Base-by-base conservation (phyloP, 2,888 invertebrate genomes). In the Zygothrica quintamaculata region DNA sequence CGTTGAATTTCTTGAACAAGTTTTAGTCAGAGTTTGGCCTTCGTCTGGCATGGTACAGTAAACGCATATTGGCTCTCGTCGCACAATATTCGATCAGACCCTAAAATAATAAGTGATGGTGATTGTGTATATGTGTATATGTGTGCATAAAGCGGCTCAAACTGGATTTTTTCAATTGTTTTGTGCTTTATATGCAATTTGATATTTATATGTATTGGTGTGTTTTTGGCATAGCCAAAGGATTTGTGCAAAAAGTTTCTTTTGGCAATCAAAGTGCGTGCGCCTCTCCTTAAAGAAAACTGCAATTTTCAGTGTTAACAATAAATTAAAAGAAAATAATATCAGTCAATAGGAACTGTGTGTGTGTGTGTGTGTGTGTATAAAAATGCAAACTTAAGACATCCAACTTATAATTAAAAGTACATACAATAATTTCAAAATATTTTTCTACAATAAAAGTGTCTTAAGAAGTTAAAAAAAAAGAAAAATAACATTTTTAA, bases 21-120 rank as follows among this genome's bases (percentile, higher is more conserved):
- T 89, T 90, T 88, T 86, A 91, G 91, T 91, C 89, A 88, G 89
- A 90, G 90, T 89, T 90, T 90, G 90, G 90, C 90, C 90, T 90
- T 90, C 90, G 89, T 88, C 77, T 88, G 87, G 90, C 87, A 88
- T 89, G 90, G 90, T 91, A 90, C 87, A 88, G 88, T 90, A 84
- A 85, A 77, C 88, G 89, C 73, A 69, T 77, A 3, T 22, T 57
- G 58, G 57, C 48, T 57, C 53, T 59, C 59, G 74, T 13, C 47
- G 65, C 65, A 40, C 76, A 59, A 44, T 50, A 53, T 55, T 50
- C 65, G 57, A 65, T 48, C 40, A 55, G 65, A 58, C 51, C 47
- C 43, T 65, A 48, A 59, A 65, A 55, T 56, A 71, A 59, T 56
- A 66, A 72, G 48, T 69, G 43, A 40, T 39, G 55, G 70, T 59